Percentiles rank a stretch among this genome's conserved stretches.
phyloP scores from a whole-genome alignment of 2,113 vertebrate species.

The Nibea albiflora region DNA sequence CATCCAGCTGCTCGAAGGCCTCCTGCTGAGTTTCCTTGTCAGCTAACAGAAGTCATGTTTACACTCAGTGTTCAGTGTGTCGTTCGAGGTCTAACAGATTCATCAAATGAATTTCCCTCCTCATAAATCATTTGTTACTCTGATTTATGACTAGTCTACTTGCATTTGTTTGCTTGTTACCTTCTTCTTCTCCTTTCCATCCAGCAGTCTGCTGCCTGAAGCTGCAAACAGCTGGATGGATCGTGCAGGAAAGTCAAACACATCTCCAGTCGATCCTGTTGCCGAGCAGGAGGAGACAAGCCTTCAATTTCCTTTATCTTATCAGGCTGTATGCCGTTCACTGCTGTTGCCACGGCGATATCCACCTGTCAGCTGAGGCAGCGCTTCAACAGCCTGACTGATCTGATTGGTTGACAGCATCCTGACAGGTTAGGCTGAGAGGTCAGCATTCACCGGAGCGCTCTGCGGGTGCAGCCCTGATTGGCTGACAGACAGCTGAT shows the following conservation, averaged over 20 bases:
- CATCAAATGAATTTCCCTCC: neutral
- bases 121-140: neutral
- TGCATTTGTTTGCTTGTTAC: neutral
- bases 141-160: neutral
- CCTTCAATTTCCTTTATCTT: constrained; percentile 1
- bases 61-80: neutral
- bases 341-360: constrained; percentile 41
- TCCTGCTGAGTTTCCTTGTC: neutral
- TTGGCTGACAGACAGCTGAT: constrained; percentile 53
- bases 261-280: neutral
- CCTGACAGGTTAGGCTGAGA: constrained; percentile 16
- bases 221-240: no score
- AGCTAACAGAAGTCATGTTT: neutral
- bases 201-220: neutral
- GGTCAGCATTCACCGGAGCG: constrained; percentile 4
- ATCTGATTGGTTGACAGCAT: constrained; percentile 26
- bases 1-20: constrained; percentile 4
- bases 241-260: neutral
- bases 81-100: neutral
- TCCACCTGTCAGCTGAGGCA: constrained; percentile 32
- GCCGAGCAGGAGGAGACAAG: constrained; percentile 7
- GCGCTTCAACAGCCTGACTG: constrained; percentile 2
- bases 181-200: neutral
- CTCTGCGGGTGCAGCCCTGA: constrained; percentile 22
- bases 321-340: constrained; percentile 7